phyloP scores from a whole-genome alignment of 2,888 invertebrate genomes.

The Metacarcinus magister region DNA sequence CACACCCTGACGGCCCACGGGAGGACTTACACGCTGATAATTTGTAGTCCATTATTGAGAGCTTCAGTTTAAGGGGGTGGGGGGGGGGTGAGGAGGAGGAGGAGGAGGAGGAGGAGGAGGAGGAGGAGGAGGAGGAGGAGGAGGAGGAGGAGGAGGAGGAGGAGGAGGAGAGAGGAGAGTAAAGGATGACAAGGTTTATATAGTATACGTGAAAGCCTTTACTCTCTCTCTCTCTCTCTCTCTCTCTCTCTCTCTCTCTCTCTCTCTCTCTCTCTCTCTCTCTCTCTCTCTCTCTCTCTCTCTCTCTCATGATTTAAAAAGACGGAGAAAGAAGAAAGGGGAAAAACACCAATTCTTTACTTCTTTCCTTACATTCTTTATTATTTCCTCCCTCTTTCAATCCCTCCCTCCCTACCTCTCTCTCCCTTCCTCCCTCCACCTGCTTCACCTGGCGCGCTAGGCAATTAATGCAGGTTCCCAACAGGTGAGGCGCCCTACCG shows the following conservation, averaged over 20 bases:
- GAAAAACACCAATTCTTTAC: not conserved
- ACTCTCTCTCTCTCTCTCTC: constrained; percentile 30
- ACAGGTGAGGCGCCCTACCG: not conserved
- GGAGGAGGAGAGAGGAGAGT: not conserved
- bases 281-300: not conserved
- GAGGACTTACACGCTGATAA: not conserved
- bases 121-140: not conserved
- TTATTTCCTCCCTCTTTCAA: not conserved
- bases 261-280: constrained; percentile 31
- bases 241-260: constrained; percentile 48
- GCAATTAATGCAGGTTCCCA: not conserved
- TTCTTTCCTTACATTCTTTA: not conserved
- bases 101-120: not conserved
- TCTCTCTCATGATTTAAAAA: not conserved
- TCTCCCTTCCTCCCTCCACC: not conserved
- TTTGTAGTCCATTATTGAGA: constrained; percentile 10
- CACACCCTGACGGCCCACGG: not conserved
- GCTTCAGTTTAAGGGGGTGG: not conserved
- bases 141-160: not conserved
- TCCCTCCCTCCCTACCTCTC: not conserved
- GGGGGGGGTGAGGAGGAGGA: not conserved
- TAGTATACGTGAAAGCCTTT: not conserved
- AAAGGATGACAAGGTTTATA: not conserved
- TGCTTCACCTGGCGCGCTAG: not conserved
- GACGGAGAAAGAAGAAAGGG: not conserved